Base-by-base conservation (phyloP, 2,797 vertebrate species). In the Chloroceryle amazona region DNA sequence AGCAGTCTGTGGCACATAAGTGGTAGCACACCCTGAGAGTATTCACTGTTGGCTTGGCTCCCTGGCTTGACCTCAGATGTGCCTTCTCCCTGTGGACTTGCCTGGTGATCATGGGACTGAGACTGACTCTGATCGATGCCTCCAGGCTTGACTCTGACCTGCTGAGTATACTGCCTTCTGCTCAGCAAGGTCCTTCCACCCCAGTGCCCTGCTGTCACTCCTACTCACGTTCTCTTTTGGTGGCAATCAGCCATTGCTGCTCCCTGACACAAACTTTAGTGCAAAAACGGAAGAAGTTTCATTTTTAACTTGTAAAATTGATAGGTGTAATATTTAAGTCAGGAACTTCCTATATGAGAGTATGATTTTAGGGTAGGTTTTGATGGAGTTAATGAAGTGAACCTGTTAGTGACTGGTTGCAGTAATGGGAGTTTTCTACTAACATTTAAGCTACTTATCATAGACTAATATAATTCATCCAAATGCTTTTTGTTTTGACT, bases 401-500 rank as follows among this genome's bases (percentile, higher is more conserved):
- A 9, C 16, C 16, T 2, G 9, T 61, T 46, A 52, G 51, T 23
- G 25, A 90, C 28, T 10, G 35, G 29, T 25, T 70, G 29, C 31
- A 79, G 22, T 63, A 41, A 73, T 16, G n/a, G 28, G 42, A 89
- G 58, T 35, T 94, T 61, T 81, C 39, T 31, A 26, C 55, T 31
- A 49, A 25, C 11, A 9, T 54, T 79, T 62, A 83, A 65, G 39
- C 28, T 76, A 83, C 70, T 44, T 26, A 17, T 42, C 42, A 31
- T 0, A 18, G 41, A 85, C 26, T 52, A 68, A 41, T 25, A 16
- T 3, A 26, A 23, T 33, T 67, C 44, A 42, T 37, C 57, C 52
- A 63, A 84, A 76, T 23, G 37, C 28, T 57, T 79, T 93, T 81
- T 78, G 3, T 20, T 94, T 92, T 58, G 35, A n/a, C 42, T 86